phyloP scores from a whole-genome alignment of 2,797 vertebrate genomes.

The Falco columbarius region DNA sequence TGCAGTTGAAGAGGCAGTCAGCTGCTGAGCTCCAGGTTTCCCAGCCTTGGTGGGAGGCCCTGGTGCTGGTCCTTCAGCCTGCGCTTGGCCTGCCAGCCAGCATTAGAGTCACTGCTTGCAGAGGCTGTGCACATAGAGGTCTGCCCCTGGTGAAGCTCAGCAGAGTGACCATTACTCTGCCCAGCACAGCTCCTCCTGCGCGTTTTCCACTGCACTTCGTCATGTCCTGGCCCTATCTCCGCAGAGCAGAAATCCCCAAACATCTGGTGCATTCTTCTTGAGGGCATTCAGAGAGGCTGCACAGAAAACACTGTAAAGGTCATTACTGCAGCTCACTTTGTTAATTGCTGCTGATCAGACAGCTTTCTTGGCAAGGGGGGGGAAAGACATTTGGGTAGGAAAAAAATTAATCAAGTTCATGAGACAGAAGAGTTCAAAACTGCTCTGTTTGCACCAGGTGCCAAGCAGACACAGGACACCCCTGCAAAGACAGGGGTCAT shows the following conservation, averaged over 20 bases:
- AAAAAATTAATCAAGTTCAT: not conserved
- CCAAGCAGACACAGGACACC: not conserved
- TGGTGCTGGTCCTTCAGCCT: not conserved
- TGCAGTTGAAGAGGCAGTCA: not conserved
- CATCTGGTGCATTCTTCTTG: not conserved
- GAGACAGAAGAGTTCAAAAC: not conserved
- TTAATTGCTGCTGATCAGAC: constrained; percentile 18
- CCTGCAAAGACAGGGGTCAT: not conserved
- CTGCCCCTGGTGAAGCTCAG: not conserved
- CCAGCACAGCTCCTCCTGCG: too few species aligned
- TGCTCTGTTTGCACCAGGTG: not conserved
- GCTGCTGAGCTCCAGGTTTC: not conserved
- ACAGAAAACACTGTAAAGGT: not conserved
- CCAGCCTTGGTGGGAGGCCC: not conserved
- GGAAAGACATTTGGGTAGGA: not conserved
- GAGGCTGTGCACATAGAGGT: not conserved
- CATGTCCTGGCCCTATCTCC: not conserved
- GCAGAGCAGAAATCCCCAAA: not conserved
- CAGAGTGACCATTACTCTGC: not conserved
- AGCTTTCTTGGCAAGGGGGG: not conserved
- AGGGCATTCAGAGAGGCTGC: not conserved
- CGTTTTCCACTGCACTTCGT: not conserved
- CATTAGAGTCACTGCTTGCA: not conserved
- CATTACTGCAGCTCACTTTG: not conserved
- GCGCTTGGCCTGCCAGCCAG: rapidly evolving